phyloP scores from a whole-genome alignment of 2,113 vertebrate species.

The Dicrurus megarhynchus region DNA sequence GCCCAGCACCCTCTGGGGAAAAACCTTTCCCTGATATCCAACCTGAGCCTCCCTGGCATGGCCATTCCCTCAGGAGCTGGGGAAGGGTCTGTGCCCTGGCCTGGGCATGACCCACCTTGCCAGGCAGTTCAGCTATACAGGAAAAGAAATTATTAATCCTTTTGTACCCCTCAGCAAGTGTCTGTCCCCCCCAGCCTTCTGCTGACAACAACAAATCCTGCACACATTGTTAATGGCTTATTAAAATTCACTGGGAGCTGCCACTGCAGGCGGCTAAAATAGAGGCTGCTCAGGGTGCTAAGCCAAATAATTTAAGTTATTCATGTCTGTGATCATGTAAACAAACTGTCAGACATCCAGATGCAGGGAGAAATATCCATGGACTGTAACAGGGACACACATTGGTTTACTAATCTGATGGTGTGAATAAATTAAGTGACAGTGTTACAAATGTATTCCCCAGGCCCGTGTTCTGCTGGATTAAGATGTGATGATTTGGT shows the following conservation, averaged over 20 bases:
- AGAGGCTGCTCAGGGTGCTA: conserved; percentile 35
- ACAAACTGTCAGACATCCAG: conserved; percentile 63
- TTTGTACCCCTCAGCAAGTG: background rate
- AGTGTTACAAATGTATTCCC: background rate
- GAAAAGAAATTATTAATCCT: background rate
- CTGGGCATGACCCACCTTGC: background rate
- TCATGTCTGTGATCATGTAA: conserved; percentile 36
- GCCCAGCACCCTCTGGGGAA: background rate
- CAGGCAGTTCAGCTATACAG: background rate
- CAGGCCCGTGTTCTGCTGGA: background rate
- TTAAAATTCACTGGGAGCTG: conserved; percentile 58
- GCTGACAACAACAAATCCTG: background rate
- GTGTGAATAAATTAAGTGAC: background rate
- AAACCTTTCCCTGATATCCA: background rate
- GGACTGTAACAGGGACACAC: background rate
- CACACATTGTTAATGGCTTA: conserved; percentile 8
- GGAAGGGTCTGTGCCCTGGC: background rate
- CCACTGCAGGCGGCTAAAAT: conserved; percentile 48
- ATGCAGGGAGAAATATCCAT: conserved; percentile 23
- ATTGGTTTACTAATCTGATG: background rate
- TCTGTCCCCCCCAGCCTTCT: background rate
- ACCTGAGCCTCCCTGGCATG: rapidly evolving
- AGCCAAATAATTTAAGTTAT: conserved; percentile 57
- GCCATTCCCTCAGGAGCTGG: background rate
- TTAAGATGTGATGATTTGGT: background rate